Evolutionary conservation across 2,113 vertebrate genomes (phyloP), one percentile per base, ranked within the genome.

Genomic region (Sclerurus mexicanus): DNA sequence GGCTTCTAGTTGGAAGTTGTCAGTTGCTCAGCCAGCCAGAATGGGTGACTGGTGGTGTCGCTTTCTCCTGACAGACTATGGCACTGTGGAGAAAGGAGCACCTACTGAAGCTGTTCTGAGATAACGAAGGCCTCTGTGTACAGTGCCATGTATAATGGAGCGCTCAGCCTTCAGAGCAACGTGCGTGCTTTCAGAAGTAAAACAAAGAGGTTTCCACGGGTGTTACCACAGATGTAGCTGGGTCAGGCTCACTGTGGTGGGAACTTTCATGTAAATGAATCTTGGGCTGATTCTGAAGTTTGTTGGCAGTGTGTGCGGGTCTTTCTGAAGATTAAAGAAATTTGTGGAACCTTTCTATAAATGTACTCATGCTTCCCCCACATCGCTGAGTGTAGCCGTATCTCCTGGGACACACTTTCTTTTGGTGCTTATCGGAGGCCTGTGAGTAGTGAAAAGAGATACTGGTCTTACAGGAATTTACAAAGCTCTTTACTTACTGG

Each of bases 121-220:
- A 3, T 17, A 4, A 33, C 7, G 46, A 19, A 49, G 16, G 28
- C 7, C 7, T 3, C 2, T 2, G 8, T 18, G 16, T 21, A 4
- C 37, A 20, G 53, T 1, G 6, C 12, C 21, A 20, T 0, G 1
- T 28, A 12, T 52, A 46, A 6, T 22, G 0, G 4, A 55, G 33
- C 23, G 16, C 37, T 31, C 39, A 47, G 21, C 39, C 33, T 49
- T 47, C 16, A 4, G 1, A 55, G 24, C 14, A 46, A 37, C 1
- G 0, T 8, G 11, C 18, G 53, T 58, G 3, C 44, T 84, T 47
- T 53, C 55, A 69, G 53, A 76, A 89, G 52, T 15, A 31, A 53
- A 60, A 2, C 14, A 17, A 46, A 12, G 9, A 53, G 5, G 3
- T 83, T 93, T 72, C 72, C 15, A 0, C 52, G 23, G 7, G 3